A percentile compares a stretch with the other conserved stretches of the same genome.
phyloP scores from a whole-genome alignment of 2,888 invertebrate genomes.

The Chouioia cunea region DNA sequence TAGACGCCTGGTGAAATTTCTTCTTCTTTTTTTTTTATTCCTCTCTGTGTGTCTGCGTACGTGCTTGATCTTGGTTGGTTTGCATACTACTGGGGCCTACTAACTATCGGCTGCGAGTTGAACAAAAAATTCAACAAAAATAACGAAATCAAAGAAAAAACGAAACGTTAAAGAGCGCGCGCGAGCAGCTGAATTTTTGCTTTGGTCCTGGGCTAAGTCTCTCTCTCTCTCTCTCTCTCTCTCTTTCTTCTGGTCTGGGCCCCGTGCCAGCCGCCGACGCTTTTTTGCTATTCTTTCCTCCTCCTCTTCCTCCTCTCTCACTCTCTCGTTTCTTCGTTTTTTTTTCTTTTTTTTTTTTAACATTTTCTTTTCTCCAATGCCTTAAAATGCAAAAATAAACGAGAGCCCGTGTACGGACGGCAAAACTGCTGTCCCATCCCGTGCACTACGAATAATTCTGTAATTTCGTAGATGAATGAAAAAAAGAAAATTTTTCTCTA shows the following conservation, averaged over 20 bases:
- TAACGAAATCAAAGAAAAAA: conserved; percentile 20
- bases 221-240: conserved; percentile 38
- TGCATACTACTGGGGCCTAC: too few relatives aligned
- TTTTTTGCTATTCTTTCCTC: conserved; percentile 60
- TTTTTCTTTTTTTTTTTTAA: conserved; percentile 58
- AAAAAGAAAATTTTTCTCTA: conserved; percentile 63
- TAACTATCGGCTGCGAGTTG: too few relatives aligned
- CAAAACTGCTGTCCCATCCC: conserved; percentile 51
- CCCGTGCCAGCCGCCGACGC: conserved; percentile 61
- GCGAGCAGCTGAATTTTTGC: neutral
- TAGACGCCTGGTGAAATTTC: too few relatives aligned
- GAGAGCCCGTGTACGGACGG: conserved; percentile 51
- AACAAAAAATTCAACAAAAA: conserved; percentile 14
- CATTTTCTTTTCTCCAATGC: conserved; percentile 67
- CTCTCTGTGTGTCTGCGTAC: too few relatives aligned
- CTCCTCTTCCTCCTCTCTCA: conserved; percentile 42
- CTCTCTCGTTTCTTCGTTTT: neutral
- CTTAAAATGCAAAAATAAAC: conserved; percentile 67
- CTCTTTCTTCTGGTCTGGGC: conserved; percentile 54
- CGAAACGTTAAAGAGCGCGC: conserved; percentile 7
- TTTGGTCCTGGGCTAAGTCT: neutral
- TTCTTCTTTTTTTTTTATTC: too few relatives aligned
- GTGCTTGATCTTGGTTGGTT: too few relatives aligned
- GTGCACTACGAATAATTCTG: conserved; percentile 50
- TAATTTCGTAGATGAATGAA: conserved; percentile 46